Conservation (phyloP, 2,888 invertebrate genomes). For the Volucella inflata region DNA sequence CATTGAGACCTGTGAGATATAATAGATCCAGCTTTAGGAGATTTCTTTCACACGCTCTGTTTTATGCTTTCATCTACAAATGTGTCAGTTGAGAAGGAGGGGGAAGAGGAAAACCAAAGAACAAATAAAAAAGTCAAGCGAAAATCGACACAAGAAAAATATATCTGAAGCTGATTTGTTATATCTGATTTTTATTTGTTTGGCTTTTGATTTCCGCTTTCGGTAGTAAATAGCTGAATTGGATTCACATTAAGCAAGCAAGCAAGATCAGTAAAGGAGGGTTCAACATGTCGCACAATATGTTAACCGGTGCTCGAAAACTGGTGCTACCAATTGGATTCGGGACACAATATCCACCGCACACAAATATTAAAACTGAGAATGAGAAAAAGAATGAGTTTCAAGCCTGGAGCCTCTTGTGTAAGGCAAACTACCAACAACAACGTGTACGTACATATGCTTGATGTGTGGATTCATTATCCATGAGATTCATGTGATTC, state of each 20-base stretch:
- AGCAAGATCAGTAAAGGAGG: neutral
- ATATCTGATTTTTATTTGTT: constrained; percentile 52
- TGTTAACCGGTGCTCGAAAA: constrained; percentile 46
- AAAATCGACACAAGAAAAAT: constrained; percentile 30
- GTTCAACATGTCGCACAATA: constrained; percentile 48
- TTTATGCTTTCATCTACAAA: constrained; percentile 62
- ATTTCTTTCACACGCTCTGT: constrained; percentile 74
- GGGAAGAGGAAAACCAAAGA: neutral
- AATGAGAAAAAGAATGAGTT: no score
- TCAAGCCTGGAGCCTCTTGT: neutral
- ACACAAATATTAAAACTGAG: constrained; percentile 4
- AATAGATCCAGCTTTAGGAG: constrained; percentile 35
- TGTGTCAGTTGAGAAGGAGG: neutral
- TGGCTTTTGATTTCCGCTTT: constrained; percentile 72
- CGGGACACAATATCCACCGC: constrained; percentile 31
- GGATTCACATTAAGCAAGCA: neutral
- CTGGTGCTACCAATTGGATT: constrained; percentile 31
- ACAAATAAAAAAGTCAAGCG: neutral
- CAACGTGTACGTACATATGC: no score
- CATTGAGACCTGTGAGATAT: constrained; percentile 66
- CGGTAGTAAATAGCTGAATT: constrained; percentile 37
- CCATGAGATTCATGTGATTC: constrained; percentile 32
- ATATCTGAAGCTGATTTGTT: constrained; percentile 56
- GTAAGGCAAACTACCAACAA: no score
- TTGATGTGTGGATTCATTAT: no score